Evolutionary conservation across 1,140 invertebrate species (phyloP), one percentile per base, ranked within the genome.

Genomic region (Drosophila obscura): DNA sequence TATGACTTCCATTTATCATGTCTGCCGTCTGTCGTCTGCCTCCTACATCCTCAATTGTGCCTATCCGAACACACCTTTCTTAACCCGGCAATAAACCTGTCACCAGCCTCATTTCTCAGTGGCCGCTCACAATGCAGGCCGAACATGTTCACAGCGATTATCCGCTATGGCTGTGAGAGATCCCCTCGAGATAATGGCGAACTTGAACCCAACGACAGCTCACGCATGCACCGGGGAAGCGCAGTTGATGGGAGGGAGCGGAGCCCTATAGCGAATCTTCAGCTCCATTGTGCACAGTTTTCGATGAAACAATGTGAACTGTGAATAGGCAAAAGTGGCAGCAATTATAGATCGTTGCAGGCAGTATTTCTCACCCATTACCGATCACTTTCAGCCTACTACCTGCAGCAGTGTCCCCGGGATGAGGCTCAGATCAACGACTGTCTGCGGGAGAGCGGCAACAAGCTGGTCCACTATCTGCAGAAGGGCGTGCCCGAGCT

Each of bases 391-490:
- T 59, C 87, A 93, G 93, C 92, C 6, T 94, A 94, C 90, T 96
- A 94, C 77, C 74, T 96, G n/a, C 93, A 94, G 59, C 93, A 95
- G 58, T 97, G 96, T 80, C 94, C 94, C 1, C 94, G 92, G 76
- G 92, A 92, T 49, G 95, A 96, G 82, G 94, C 94, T 1, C 92
- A 94, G n/a, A 92, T 96, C 1, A 96, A 97, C 74, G 92, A 93
- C 8, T 97, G 96, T 77, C 92, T 97, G 4, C 93, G 94, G 13
- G 94, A 94, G 64, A 95, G 95, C 16, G 95, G 95, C 61, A 96
- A 96, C 87, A 93, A 93, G 57, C 93, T 97, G 24, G 93, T 95
- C 2, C 93, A 94, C 55, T 93, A 95, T 75, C 94, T 96, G 61
- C 94, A 94, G 62, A 94, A 94, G 75, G 95, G 95, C 48, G 94